Evolutionary conservation across 2,113 vertebrate species (phyloP), one percentile per base, ranked within the genome.

Genomic region (Sylvia atricapilla): DNA sequence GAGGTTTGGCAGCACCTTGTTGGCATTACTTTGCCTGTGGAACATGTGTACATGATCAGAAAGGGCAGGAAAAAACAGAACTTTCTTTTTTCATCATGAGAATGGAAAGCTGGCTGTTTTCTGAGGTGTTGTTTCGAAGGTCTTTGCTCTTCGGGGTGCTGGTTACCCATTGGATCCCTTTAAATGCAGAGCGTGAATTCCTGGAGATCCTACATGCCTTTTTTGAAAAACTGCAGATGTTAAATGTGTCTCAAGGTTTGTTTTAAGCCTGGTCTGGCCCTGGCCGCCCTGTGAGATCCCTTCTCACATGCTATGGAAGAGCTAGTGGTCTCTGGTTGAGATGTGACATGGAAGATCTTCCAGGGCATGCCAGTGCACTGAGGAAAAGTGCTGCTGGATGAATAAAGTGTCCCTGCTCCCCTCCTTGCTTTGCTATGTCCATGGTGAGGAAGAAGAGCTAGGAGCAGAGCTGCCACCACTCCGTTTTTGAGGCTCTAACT

Each of bases 361-460:
- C 9, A 6, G 37, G 27, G 52, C 23, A 33, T 35, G 15, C 50
- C 4, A 3, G 19, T 59, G 55, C 67, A 22, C 0, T 3, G n/a
- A 62, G 53, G 31, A 56, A 53, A 63, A 63, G 78, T 2, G 6
- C 17, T 79, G 33, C 33, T 90, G 89, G 35, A 39, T 74, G 63
- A 91, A 95, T 73, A 56, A 90, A 95, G 74, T 59, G 76, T 73
- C 47, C 19, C 66, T 93, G 56, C n/a, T 52, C 28, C 27, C 33
- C 80, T 88, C 91, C 86, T 89, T 96, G 95, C 87, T 84, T 72
- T 60, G 70, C 95, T 55, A 16, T 25, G 56, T 88, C 79, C 37
- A 21, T 25, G 7, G 62, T 75, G 86, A 88, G 94, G 85, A 97
- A 96, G 95, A 97, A 76, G 95, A 97, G 49, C 30, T 37, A 52